Base-by-base conservation (phyloP, 2,113 vertebrate species). In the Eurypyga helias region DNA sequence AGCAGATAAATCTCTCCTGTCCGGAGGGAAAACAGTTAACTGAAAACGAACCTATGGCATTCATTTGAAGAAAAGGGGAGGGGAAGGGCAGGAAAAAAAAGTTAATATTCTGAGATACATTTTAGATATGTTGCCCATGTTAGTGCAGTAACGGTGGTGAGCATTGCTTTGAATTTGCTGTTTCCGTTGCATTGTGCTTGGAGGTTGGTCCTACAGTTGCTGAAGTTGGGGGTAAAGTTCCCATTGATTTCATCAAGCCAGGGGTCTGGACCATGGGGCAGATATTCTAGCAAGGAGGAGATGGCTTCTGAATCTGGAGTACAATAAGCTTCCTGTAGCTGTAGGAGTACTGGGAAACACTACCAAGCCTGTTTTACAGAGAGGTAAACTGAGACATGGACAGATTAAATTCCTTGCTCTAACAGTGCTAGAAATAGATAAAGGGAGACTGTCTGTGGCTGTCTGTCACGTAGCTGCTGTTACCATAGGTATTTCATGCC, bases 151-250 rank as follows among this genome's bases (percentile, higher is more conserved):
- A 64, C 2, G 2, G 46, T 71, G 60, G 29, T 65, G 60, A 94
- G 72, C 80, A 1, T 18, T 67, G 61, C 86, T 90, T 94, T 94
- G 88, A 80, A 69, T 85, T 85, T 73, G 19, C 70, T 91, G 89
- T 45, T 90, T 83, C 65, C 70, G 38, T 71, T 89, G 80, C 28
- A 10, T 81, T 90, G 86, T 89, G 76, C 90, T 91, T 89, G 73
- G 71, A 95, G 69, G 76, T 57, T 79, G 86, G 87, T 91, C 72
- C 72, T 28, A 15, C 55, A 41, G 65, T 60, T 81, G 61, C 88
- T 84, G 80, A 93, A 95, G 87, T 49, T 87, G 52, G 66, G 88
- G 70, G 82, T 88, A 92, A 92, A 93, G 80, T 93, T 96, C 80
- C 28, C 41, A 20, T 54, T 90, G 95, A 84, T 93, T 94, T 93